Evolutionary conservation across 2,888 invertebrate genomes (phyloP).

Genomic region (Isoperla grammatica): DNA sequence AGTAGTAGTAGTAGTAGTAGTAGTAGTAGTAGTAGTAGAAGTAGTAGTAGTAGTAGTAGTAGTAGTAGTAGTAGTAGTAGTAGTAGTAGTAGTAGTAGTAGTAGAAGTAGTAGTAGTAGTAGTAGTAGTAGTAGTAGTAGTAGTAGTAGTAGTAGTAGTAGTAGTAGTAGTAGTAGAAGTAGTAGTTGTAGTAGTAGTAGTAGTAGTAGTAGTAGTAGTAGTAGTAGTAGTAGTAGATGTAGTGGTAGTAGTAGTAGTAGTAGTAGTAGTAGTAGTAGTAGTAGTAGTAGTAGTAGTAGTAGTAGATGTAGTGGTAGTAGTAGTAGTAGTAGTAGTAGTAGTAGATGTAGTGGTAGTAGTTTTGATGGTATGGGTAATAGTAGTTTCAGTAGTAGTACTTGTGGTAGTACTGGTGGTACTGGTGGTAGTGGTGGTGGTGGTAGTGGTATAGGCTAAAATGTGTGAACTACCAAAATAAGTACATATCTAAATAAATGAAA

Average conservation of each 20-base stretch:
- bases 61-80: constrained; percentile 6
- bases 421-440: constrained; percentile 3
- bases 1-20: neutral
- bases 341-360: neutral
- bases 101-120: constrained; percentile 4
- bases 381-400: neutral
- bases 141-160: constrained; percentile 1
- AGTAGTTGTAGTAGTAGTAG: constrained; percentile 5
- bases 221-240: constrained; percentile 2
- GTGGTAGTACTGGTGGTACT: neutral
- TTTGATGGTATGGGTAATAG: neutral
- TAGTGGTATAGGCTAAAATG: no score
- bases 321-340: neutral
- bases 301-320: constrained; percentile 1
- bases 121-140: constrained; percentile 6
- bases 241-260: constrained; percentile 4
- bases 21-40: constrained; percentile 2
- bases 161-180: constrained; percentile 4
- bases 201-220: constrained; percentile 4
- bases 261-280: neutral
- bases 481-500: no score
- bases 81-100: constrained; percentile 6
- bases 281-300: neutral
- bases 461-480: no score
- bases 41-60: constrained; percentile 6